Base-by-base conservation (phyloP, 2,888 invertebrate species). In the Frankliniella fusca region DNA sequence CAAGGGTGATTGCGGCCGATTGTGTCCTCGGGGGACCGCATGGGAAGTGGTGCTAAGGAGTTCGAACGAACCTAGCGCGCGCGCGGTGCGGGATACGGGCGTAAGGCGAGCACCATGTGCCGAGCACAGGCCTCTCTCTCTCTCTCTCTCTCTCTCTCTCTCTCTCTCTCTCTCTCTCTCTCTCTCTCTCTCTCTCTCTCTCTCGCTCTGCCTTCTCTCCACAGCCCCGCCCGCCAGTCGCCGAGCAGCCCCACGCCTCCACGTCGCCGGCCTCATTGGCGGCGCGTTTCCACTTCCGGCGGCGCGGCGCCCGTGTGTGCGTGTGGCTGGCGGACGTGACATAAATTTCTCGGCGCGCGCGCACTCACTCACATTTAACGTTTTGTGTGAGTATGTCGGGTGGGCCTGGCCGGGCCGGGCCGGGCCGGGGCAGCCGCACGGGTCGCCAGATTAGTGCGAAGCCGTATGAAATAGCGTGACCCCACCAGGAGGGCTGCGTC, bases 391-490 rank as follows among this genome's bases (percentile, higher is more conserved):
- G 54, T 18, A 54, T 15, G 18, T 18, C 54, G 54, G 18, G 15
- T 54, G 11, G 18, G 54, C 54, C 15, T 1, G 54, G 18, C 3
- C 54, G 15, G 1, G 54, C 54, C 54, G 7, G 54, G 54, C 15
- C 18, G 54, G 50, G 15, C 50, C n/a, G n/a, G n/a, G n/a, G n/a
- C n/a, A n/a, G n/a, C n/a, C n/a, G 65, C 65, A n/a, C 65, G 20
- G 65, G 70, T 70, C 70, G 70, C 70, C 23, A 70, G 70, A 70
- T 70, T 70, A 70, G 70, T 70, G 70, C 70, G 70, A 70, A 70
- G 70, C 70, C 70, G 70, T 70, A 70, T 70, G 70, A 70, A 70
- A 70, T 70, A 70, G 70, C 70, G 70, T 70, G 70, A 70, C 70
- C 70, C 70, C 8, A 27, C 54, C 15, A 12, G 7, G 54, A 3